Base-by-base conservation (phyloP, 2,888 invertebrate species). In the Hyppa rectilinea region DNA sequence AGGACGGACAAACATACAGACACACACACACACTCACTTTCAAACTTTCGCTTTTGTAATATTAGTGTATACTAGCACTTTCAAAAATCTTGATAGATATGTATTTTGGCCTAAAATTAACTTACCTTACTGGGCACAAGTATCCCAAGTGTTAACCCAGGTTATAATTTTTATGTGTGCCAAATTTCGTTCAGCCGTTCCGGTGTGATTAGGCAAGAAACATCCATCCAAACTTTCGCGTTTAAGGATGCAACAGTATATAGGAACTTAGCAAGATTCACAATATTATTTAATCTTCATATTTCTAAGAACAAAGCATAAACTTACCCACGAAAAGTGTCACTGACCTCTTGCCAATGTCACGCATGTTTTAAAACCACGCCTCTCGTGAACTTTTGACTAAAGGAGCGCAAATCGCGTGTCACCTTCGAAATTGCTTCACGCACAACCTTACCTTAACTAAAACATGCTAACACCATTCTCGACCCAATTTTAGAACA, bases 281-380 rank as follows among this genome's bases (percentile, higher is more conserved):
- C 3, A 38, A n/a, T 65, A 36, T 36, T n/a, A 36, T 36, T 36
- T 45, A 14, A 3, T 61, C 38, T 55, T 62, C 23, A 69, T 64
- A 61, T 64, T 55, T 64, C 53, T 34, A 31, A 10, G n/a, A 49
- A 60, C 55, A 55, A 68, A 47, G 20, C 61, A 69, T 55, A 17
- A 58, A 59, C 61, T 53, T 9, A 36, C 40, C n/a, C 61, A 31
- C n/a, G n/a, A 47, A 58, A 80, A 74, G 53, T 75, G 84, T 84
- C 81, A 83, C 65, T 75, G 74, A 77, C 82, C 74, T 73, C 65
- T 53, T 50, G 61, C 69, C 83, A 86, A 86, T 82, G 80, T 81
- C 88, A 84, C 75, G 67, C 81, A 60, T 75, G 56, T 63, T 74
- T 72, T 80, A 75, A 82, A 85, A 53, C 71, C 78, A 73, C 81